Conservation (phyloP, 1,140 invertebrate species). For the Leguminivora glycinivorella region DNA sequence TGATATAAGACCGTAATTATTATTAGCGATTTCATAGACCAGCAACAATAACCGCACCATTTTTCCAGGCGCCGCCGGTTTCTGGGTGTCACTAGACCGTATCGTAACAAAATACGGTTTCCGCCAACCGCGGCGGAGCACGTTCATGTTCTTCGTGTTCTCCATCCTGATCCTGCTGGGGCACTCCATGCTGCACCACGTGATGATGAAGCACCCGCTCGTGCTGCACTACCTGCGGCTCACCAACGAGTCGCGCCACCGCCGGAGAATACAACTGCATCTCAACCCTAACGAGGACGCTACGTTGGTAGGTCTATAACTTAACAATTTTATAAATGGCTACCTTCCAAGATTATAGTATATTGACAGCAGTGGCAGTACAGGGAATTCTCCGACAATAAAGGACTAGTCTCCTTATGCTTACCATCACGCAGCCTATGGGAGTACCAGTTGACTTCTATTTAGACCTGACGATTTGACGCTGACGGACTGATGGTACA, state of each 20-base stretch:
- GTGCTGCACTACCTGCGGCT: conserved; percentile 90
- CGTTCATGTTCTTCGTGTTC: conserved; percentile 90
- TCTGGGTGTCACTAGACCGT: conserved; percentile 90
- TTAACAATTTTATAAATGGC: no score
- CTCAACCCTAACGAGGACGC: conserved; percentile 89
- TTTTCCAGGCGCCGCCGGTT: conserved; percentile 87
- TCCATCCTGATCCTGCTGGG: conserved; percentile 86
- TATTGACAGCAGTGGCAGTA: no score
- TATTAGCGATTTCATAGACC: background rate
- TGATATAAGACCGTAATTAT: no score
- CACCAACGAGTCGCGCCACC: conserved; percentile 84
- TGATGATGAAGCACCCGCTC: conserved; percentile 88
- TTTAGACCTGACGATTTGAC: no score
- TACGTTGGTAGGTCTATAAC: no score
- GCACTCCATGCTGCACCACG: conserved; percentile 88
- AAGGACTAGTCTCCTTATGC: no score
- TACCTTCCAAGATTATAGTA: no score
- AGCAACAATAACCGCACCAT: conserved; percentile 27
- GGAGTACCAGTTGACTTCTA: no score
- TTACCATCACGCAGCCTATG: no score
- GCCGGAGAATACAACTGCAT: conserved; percentile 71
- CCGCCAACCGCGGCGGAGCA: conserved; percentile 88
- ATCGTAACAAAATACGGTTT: conserved; percentile 89
- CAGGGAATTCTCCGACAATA: no score
- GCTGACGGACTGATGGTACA: no score